phyloP scores from a whole-genome alignment of 2,113 vertebrate genomes.

The Progne subis region DNA sequence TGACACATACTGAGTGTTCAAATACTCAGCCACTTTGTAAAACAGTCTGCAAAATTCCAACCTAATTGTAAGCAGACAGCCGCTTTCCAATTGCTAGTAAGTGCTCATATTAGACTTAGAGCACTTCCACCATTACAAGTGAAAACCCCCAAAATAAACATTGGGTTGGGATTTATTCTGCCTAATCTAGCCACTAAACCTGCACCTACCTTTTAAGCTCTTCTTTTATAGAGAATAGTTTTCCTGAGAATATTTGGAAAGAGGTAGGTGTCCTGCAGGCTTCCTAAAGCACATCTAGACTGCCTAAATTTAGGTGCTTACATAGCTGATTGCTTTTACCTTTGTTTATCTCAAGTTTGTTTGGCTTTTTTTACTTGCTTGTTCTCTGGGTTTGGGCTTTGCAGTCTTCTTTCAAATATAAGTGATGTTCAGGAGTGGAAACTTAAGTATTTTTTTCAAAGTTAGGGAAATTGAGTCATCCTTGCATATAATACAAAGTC shows the following conservation, averaged over 20 bases:
- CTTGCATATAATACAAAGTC: not conserved
- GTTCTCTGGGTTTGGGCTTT: not conserved
- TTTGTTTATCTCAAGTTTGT: not conserved
- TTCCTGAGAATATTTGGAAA: not conserved
- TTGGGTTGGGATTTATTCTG: not conserved
- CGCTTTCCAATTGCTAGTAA: not conserved
- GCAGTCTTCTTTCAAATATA: not conserved
- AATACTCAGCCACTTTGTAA: not conserved
- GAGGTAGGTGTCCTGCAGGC: not conserved
- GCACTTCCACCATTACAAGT: not conserved
- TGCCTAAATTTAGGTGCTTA: not conserved
- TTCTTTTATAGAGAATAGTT: not conserved
- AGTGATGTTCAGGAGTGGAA: not conserved
- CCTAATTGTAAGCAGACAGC: not conserved
- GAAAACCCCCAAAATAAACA: not conserved
- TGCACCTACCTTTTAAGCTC: not conserved
- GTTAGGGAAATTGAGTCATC: not conserved
- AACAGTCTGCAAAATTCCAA: conserved; percentile 1
- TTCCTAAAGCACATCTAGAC: not conserved
- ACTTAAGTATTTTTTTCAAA: not conserved
- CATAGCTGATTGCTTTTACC: not conserved
- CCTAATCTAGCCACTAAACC: not conserved
- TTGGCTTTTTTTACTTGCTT: not conserved
- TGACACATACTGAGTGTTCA: not conserved
- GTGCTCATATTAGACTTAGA: not conserved